Conservation (phyloP, 2,797 vertebrate genomes). For the Cyclura pinguis region DNA sequence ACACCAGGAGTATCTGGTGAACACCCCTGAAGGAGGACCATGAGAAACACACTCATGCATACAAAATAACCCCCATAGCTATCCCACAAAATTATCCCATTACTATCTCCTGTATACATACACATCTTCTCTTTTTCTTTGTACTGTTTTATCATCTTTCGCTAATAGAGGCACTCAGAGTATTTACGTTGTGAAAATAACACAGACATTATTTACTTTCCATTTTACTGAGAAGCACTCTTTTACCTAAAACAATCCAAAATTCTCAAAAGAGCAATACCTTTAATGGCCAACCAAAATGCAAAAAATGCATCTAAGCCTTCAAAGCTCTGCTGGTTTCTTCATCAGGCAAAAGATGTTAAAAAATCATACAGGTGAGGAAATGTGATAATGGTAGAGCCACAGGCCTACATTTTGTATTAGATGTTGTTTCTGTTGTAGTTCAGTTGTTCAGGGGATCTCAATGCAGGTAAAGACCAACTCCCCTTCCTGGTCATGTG, state of each 20-base stretch:
- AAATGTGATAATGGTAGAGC: too few species aligned
- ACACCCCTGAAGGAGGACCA: neutral
- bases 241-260: neutral
- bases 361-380: too few species aligned
- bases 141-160: neutral
- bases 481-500: too few species aligned
- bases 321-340: too few species aligned
- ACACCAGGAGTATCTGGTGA: neutral
- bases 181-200: neutral
- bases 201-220: neutral
- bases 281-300: too few species aligned
- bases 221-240: neutral
- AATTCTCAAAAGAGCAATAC: too few species aligned
- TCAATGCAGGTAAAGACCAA: too few species aligned
- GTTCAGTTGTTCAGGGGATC: too few species aligned
- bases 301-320: too few species aligned
- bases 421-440: too few species aligned
- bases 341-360: too few species aligned
- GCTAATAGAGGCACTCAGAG: neutral
- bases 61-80: neutral
- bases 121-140: neutral
- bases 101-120: neutral
- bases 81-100: neutral
- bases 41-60: neutral
- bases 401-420: too few species aligned